Conservation (phyloP, 2,797 vertebrate species). For the Acanthornis magna region DNA sequence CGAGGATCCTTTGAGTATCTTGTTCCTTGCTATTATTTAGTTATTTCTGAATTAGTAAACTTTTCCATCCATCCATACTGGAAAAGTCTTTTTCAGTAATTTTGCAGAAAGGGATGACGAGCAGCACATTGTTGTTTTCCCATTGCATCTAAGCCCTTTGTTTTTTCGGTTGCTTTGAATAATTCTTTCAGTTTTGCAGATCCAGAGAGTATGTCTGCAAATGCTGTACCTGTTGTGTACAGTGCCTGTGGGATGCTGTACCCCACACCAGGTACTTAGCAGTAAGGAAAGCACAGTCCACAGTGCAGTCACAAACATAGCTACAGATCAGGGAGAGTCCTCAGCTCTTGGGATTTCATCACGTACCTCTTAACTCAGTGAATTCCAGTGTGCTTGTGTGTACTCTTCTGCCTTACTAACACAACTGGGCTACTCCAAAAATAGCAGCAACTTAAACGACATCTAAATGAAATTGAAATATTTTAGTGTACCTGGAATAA, state of each 20-base stretch:
- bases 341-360: background rate
- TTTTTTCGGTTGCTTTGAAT: background rate
- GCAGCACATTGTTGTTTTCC: background rate
- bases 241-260: background rate
- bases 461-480: background rate
- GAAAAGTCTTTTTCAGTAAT: background rate
- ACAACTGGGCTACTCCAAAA: background rate
- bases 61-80: background rate
- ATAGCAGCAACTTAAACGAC: background rate
- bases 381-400: background rate
- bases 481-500: background rate
- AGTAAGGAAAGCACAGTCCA: background rate
- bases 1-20: background rate
- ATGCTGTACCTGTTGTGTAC: background rate
- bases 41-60: background rate
- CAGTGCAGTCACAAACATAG: background rate
- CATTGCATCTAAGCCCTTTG: background rate
- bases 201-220: background rate
- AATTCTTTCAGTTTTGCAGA: background rate
- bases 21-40: background rate
- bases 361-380: background rate
- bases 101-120: background rate
- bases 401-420: background rate
- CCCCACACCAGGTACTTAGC: background rate
- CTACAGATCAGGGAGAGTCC: background rate